These are phyloP conservation scores for Lepus townsendii DNA, from an alignment of 2,797 vertebrate species.

Conservation along the genomic window DNA sequence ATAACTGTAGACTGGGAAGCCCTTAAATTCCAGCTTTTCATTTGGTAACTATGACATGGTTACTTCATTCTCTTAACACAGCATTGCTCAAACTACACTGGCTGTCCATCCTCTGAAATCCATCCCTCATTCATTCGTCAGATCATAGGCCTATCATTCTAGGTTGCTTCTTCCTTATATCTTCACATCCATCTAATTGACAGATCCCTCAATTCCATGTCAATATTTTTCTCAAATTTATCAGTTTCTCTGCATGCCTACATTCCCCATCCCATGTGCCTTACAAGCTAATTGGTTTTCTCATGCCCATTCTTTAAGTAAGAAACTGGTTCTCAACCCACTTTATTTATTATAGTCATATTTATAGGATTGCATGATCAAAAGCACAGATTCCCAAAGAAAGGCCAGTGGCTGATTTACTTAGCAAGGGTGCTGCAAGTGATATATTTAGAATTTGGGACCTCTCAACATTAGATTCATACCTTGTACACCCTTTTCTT, in stretches of 20 bases:
- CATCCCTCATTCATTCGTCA: background rate
- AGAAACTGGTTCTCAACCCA: background rate
- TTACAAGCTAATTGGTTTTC: background rate
- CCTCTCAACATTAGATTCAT: background rate
- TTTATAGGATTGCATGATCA: background rate
- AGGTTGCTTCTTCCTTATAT: background rate
- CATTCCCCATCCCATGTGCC: background rate
- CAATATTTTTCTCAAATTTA: background rate
- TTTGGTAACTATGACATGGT: constrained; percentile 22
- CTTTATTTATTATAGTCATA: background rate
- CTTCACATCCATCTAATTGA: background rate
- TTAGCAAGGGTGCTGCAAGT: background rate
- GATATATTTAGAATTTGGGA: background rate
- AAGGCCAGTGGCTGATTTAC: background rate
- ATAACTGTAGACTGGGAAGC: background rate
- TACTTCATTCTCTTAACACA: background rate
- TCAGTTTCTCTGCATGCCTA: background rate
- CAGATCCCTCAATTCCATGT: background rate
- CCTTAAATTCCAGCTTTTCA: background rate
- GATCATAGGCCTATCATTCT: background rate
- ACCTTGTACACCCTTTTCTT: background rate
- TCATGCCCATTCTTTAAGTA: background rate
- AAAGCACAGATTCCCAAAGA: background rate
- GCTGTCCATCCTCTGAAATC: background rate
- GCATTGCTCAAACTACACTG: background rate